Conservation (phyloP, 2,888 invertebrate species). For the Cheilosia vernalis region DNA sequence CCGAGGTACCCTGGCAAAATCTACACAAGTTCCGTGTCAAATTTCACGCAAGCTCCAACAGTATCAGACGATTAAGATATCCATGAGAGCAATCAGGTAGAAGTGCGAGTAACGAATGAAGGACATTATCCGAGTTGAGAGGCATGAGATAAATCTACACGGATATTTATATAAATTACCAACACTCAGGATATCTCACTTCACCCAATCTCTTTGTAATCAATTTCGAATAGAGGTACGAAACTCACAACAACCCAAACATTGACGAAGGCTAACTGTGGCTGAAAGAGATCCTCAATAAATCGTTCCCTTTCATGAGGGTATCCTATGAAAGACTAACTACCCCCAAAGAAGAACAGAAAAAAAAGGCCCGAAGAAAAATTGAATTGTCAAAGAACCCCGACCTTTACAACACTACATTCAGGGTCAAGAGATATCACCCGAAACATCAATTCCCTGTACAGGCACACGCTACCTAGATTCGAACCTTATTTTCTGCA, state of each 20-base stretch:
- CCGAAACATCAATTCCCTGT: conserved; percentile 12
- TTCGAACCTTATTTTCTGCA: not conserved
- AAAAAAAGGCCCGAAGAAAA: not conserved
- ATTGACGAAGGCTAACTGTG: not conserved
- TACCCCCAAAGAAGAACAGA: not conserved
- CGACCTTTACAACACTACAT: conserved; percentile 7
- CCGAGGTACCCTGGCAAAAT: too few species aligned
- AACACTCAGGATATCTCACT: too few species aligned
- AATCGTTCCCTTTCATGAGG: not conserved
- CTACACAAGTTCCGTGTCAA: too few species aligned
- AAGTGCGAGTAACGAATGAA: too few species aligned
- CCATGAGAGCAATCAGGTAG: too few species aligned
- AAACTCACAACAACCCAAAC: not conserved
- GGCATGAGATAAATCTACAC: too few species aligned
- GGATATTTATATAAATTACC: too few species aligned
- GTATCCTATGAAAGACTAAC: not conserved
- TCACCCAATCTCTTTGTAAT: not conserved
- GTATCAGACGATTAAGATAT: too few species aligned
- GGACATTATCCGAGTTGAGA: too few species aligned
- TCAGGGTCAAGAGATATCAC: conserved; percentile 16
- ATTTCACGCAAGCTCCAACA: too few species aligned
- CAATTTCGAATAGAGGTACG: not conserved
- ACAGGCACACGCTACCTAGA: not conserved
- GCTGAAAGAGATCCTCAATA: not conserved
- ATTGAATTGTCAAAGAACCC: conserved; percentile 11